Percentiles rank a stretch among this genome's conserved stretches.
phyloP scores from a whole-genome alignment of 2,797 vertebrate genomes.

The Bryconaethiops microstoma region DNA sequence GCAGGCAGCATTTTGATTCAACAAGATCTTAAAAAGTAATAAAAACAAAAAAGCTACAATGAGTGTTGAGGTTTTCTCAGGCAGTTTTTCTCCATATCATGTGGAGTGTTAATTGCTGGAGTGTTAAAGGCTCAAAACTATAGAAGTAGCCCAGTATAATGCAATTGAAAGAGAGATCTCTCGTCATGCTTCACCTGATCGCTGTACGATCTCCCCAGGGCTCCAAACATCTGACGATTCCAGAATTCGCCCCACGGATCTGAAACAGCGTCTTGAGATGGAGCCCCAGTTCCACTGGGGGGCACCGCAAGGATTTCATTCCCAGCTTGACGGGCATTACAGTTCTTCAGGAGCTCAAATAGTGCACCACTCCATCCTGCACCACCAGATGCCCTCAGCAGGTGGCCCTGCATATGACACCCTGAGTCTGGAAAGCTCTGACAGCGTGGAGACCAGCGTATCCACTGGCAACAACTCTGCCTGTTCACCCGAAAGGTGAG shows the following conservation, averaged over 20 bases:
- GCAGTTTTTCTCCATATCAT: neutral
- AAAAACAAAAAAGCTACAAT: neutral
- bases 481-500: slow-evolving; percentile 85
- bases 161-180: neutral
- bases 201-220: slow-evolving; percentile 31
- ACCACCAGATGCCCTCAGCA: slow-evolving; percentile 82
- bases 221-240: slow-evolving; percentile 56
- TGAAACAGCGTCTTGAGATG: slow-evolving; percentile 73
- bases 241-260: slow-evolving; percentile 59
- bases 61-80: neutral
- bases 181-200: slow-evolving; percentile 1
- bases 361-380: slow-evolving; percentile 91
- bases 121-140: neutral
- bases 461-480: slow-evolving; percentile 89
- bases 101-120: neutral
- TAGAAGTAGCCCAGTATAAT: neutral
- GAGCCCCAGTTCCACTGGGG: slow-evolving; percentile 84
- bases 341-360: slow-evolving; percentile 69
- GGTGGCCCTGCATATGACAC: slow-evolving; percentile 88
- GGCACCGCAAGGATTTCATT: slow-evolving; percentile 75
- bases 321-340: slow-evolving; percentile 60
- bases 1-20: too few species aligned
- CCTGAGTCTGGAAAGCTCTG: slow-evolving; percentile 95
- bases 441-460: slow-evolving; percentile 96
- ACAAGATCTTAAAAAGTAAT: too few species aligned